phyloP scores from a whole-genome alignment of 37 sponge, comb jelly and placozoan genomes.

The Lycopodina hypogea region DNA sequence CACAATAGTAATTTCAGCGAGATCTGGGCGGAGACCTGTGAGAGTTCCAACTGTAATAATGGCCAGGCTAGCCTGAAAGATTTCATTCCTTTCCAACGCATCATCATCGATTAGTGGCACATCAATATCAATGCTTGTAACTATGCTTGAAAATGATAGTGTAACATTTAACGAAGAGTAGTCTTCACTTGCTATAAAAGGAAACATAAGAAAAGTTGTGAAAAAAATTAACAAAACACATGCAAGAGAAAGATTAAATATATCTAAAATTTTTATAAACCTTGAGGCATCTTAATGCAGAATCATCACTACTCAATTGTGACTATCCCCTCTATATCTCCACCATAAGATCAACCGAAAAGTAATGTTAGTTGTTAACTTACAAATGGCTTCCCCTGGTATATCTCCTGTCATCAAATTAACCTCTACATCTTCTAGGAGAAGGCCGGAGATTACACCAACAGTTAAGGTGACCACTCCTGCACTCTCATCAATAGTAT shows the following conservation, averaged over 20 bases:
- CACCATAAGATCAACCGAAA: too few relatives aligned
- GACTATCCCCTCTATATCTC: too few relatives aligned
- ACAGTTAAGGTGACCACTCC: neutral
- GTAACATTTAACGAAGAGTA: neutral
- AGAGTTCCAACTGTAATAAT: too few relatives aligned
- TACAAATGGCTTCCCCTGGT: neutral
- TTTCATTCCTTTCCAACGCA: neutral
- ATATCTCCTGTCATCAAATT: conserved; percentile 10
- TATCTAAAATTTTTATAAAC: too few relatives aligned
- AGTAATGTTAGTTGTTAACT: too few relatives aligned
- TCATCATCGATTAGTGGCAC: neutral
- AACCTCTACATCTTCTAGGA: neutral
- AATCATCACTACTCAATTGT: too few relatives aligned
- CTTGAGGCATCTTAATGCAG: too few relatives aligned
- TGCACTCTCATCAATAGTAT: neutral
- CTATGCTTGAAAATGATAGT: neutral
- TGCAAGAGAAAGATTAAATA: too few relatives aligned
- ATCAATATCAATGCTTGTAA: neutral
- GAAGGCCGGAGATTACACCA: neutral
- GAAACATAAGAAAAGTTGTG: too few relatives aligned
- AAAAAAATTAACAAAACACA: too few relatives aligned
- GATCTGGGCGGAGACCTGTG: too few relatives aligned
- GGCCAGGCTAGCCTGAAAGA: neutral
- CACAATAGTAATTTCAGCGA: neutral
- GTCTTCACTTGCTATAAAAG: neutral